These are phyloP conservation scores for Lepisosteus oculatus DNA, from an alignment of 2,113 vertebrate species.

Conservation along the genomic window DNA sequence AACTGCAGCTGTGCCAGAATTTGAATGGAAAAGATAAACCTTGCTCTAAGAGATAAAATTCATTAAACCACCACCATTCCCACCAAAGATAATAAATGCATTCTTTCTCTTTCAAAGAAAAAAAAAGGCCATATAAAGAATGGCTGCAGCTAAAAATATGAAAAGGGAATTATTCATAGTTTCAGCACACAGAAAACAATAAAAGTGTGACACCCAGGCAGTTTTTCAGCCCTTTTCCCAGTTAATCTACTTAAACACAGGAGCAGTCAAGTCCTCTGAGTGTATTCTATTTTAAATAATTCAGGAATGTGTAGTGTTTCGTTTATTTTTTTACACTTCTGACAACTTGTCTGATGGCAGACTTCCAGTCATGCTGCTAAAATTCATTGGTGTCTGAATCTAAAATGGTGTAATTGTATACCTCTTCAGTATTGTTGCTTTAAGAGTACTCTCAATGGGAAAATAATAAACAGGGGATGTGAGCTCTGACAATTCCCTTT, in stretches of 20 bases:
- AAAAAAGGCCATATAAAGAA: constrained; percentile 16
- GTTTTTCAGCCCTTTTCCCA: constrained; percentile 11
- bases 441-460: neutral
- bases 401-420: constrained; percentile 13
- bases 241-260: constrained; percentile 23
- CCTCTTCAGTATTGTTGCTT: neutral
- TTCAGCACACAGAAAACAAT: constrained; percentile 38
- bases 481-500: constrained; percentile 6
- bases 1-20: constrained; percentile 46
- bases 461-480: constrained; percentile 11
- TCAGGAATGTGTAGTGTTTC: constrained; percentile 14
- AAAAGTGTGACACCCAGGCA: constrained; percentile 27
- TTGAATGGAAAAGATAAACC: constrained; percentile 58
- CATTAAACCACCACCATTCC: constrained; percentile 47
- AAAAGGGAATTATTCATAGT: constrained; percentile 36
- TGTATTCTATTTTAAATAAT: constrained; percentile 24
- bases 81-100: constrained; percentile 34
- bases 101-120: constrained; percentile 31
- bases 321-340: constrained; percentile 5
- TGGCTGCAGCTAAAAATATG: constrained; percentile 15
- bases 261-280: neutral
- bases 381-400: neutral
- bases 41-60: constrained; percentile 53
- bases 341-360: constrained; percentile 10
- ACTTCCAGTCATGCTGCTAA: constrained; percentile 8